Conservation (phyloP, 1,140 invertebrate genomes). For the Tribolium castaneum region DNA sequence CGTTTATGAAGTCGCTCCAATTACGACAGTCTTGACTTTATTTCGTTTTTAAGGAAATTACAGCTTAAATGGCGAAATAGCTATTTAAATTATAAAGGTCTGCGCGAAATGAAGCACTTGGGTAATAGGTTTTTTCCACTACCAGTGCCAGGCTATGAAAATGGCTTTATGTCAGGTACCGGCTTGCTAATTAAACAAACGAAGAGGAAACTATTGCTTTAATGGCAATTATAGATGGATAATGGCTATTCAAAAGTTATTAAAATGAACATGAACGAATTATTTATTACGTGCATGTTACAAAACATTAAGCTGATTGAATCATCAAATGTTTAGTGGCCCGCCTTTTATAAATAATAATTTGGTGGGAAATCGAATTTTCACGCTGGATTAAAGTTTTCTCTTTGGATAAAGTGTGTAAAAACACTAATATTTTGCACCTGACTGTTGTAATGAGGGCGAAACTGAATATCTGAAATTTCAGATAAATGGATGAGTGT, state of each 20-base stretch:
- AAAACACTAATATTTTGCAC: too few species aligned
- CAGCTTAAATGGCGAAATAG: constrained; percentile 43
- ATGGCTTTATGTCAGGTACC: constrained; percentile 21
- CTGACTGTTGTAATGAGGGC: too few species aligned
- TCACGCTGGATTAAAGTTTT: neutral
- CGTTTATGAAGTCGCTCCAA: constrained; percentile 33
- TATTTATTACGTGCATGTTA: neutral
- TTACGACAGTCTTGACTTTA: constrained; percentile 38
- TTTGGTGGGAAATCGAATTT: neutral
- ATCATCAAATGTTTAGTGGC: neutral
- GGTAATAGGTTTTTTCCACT: constrained; percentile 21
- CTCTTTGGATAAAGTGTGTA: too few species aligned
- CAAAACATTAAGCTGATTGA: neutral
- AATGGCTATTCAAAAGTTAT: neutral
- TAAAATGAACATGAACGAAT: neutral
- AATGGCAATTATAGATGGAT: neutral
- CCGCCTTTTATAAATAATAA: neutral
- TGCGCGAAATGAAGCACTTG: constrained; percentile 38
- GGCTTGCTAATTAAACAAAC: constrained; percentile 27
- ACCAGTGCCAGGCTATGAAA: constrained; percentile 1
- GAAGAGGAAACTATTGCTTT: constrained; percentile 18
- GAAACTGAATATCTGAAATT: too few species aligned
- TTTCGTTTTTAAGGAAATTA: constrained; percentile 44
- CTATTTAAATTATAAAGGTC: constrained; percentile 43
- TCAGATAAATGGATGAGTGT: neutral